These are phyloP conservation scores for Danio tinwini DNA, from an alignment of 2,797 vertebrate species.

Conservation along the genomic window DNA sequence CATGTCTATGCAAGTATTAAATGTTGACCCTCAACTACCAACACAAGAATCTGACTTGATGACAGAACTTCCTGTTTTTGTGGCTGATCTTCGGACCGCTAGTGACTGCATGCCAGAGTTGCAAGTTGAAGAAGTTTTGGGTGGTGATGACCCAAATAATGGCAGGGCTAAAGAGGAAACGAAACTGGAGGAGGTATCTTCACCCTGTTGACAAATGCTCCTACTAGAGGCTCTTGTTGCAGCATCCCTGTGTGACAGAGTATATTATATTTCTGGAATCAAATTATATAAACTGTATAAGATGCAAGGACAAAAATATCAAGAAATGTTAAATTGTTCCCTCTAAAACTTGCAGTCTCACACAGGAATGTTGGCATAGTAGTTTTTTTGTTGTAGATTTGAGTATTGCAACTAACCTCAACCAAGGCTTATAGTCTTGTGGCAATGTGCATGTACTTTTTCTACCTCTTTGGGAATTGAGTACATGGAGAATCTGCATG, in stretches of 20 bases:
- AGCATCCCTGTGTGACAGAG: constrained; percentile 54
- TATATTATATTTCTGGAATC: not conserved
- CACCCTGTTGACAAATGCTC: constrained; percentile 40
- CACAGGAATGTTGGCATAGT: constrained; percentile 54
- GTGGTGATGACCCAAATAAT: constrained; percentile 30
- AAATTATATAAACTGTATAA: not conserved
- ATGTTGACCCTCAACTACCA: constrained; percentile 24
- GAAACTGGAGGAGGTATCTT: constrained; percentile 85
- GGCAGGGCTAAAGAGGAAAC: constrained; percentile 70
- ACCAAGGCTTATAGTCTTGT: not conserved
- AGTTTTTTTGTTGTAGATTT: not conserved
- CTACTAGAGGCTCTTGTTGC: constrained; percentile 24
- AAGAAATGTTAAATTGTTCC: too few species aligned
- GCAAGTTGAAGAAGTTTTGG: constrained; percentile 30
- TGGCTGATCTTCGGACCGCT: constrained; percentile 29
- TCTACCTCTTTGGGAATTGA: not conserved
- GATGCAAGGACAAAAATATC: not conserved
- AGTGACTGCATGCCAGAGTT: constrained; percentile 33
- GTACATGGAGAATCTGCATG: not conserved
- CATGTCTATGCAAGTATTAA: not conserved
- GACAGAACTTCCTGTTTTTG: constrained; percentile 36
- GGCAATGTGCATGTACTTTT: not conserved
- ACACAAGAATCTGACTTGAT: constrained; percentile 47
- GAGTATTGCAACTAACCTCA: not conserved
- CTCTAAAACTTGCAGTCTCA: constrained; percentile 1